phyloP scores from a whole-genome alignment of 2,888 invertebrate species.

The Gibbula magus region DNA sequence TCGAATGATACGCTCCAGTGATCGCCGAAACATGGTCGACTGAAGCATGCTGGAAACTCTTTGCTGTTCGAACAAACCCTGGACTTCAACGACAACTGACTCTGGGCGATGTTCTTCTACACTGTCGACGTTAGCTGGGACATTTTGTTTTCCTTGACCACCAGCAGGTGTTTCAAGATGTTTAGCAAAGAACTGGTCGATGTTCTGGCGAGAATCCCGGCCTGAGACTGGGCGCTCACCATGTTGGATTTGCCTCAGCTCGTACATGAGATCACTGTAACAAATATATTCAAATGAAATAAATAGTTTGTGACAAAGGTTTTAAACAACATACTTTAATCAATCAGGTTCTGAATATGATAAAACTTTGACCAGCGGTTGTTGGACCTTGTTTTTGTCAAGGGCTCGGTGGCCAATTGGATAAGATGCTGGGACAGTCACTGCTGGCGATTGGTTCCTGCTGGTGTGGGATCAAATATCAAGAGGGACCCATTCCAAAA shows the following conservation, averaged over 20 bases:
- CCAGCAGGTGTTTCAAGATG: constrained; percentile 42
- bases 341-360: background rate
- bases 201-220: constrained; percentile 56
- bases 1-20: constrained; percentile 69
- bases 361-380: background rate
- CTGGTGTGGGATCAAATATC: no score
- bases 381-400: background rate
- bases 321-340: background rate
- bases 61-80: constrained; percentile 70
- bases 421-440: no score
- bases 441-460: background rate
- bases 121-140: constrained; percentile 60
- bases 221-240: constrained; percentile 71
- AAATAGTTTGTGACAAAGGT: no score
- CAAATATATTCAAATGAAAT: background rate
- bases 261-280: constrained; percentile 71
- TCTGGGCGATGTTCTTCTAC: constrained; percentile 70
- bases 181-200: constrained; percentile 66
- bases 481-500: no score
- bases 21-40: constrained; percentile 63
- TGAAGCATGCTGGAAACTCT: constrained; percentile 70
- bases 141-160: constrained; percentile 51
- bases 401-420: no score
- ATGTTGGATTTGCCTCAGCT: constrained; percentile 65
- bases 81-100: constrained; percentile 70